Evolutionary conservation across 1,140 invertebrate species (phyloP), one percentile per base, ranked within the genome.

Genomic region (Solenopsis fugax): DNA sequence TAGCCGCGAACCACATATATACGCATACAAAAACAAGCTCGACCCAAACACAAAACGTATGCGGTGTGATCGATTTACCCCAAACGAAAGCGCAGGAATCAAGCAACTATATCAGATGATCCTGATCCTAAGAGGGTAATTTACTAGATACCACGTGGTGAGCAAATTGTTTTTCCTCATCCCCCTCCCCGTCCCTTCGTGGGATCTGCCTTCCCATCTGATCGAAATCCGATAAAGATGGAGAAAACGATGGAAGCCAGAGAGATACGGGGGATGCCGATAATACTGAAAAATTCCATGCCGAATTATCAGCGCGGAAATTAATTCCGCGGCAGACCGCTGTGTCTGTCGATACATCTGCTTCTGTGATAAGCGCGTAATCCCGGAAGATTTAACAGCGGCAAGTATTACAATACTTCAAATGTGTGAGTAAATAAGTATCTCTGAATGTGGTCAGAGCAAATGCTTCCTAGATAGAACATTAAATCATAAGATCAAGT

Each of bases 161-260:
- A 64, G 75, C 85, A 90, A 90, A 90, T 90, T 90, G 89, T 90
- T 90, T 90, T 82, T 56, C 72, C 62, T 34, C 52, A 21, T 52
- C 24, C 48, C 45, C 24, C 10, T 29, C 18, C 71, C 69, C 5
- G n/a, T n/a, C 41, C 34, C 12, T 10, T 6, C 7, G 4, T 6
- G 45, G 0, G 65, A 3, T 52, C 21, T 18, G 41, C 50, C 50
- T 73, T 80, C 37, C 65, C 87, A 50, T 76, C 52, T 89, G 87
- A 89, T 88, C 75, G 87, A 89, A 84, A 84, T 84, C 80, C 80
- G 80, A 84, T 84, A 84, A 81, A 65, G 34, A 86, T 45, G 41
- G n/a, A 3, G 54, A 60, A 34, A 41, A 69, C 12, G 45, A 29
- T 21, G 65, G 58, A 80, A 60, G 54, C 50, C 12, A 41, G 52